A percentile compares a stretch with the other conserved stretches of the same genome.
Evolutionary conservation across 2,113 vertebrate genomes (phyloP).

Genomic region (Porphyrio hochstetteri): DNA sequence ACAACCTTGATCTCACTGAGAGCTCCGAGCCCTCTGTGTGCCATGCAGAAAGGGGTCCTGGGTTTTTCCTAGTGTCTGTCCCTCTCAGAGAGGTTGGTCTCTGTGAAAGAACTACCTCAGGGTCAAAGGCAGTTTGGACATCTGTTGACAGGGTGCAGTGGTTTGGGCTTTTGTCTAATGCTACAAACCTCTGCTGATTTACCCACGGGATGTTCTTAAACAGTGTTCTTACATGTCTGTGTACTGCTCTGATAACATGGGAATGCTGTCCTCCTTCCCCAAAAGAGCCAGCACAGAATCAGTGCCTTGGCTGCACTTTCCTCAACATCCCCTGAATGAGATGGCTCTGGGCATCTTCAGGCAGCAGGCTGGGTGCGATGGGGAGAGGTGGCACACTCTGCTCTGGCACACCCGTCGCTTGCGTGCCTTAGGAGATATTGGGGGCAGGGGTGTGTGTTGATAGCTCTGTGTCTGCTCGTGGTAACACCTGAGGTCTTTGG

Average conservation of each 20-base stretch:
- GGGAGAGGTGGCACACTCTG: background rate
- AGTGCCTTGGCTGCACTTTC: background rate
- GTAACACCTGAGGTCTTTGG: background rate
- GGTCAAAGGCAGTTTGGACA: background rate
- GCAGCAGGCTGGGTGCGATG: background rate
- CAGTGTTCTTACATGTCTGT: background rate
- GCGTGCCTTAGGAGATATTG: background rate
- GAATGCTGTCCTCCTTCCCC: background rate
- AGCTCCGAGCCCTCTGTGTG: background rate
- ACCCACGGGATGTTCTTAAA: background rate
- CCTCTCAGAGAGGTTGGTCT: background rate
- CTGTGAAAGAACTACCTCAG: background rate
- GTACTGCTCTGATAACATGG: background rate
- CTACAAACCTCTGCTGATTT: background rate
- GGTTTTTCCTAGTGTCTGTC: background rate
- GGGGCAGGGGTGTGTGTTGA: background rate
- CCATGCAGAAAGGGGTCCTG: background rate
- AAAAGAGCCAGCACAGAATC: background rate
- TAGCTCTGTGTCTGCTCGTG: background rate
- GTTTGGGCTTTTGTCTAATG: background rate
- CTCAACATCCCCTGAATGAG: background rate
- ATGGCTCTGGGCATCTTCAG: too few relatives aligned
- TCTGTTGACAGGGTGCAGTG: background rate
- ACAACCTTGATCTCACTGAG: background rate
- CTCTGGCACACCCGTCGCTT: background rate